Evolutionary conservation across 2,888 invertebrate species (phyloP).

Genomic region (Calliopum simillimum): DNA sequence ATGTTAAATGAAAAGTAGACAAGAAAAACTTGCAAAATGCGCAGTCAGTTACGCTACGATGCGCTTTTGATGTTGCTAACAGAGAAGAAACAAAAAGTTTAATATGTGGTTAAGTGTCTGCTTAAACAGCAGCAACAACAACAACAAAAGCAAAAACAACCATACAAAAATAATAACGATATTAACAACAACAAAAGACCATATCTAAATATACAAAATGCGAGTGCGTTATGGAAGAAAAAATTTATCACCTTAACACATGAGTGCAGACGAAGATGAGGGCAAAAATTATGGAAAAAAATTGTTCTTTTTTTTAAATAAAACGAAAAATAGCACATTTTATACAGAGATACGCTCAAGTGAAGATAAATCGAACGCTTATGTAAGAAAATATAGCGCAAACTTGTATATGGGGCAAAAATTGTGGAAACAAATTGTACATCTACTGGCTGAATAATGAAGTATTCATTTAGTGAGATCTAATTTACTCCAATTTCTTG

Average conservation of each 20-base stretch:
- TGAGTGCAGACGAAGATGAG: constrained; percentile 29
- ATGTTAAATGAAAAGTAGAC: neutral
- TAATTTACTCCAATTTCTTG: no score
- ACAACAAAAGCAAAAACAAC: constrained; percentile 38
- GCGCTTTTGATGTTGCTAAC: constrained; percentile 14
- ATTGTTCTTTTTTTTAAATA: neutral
- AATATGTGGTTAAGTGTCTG: constrained; percentile 31
- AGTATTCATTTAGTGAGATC: no score
- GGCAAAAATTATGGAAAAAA: neutral
- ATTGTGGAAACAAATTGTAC: no score
- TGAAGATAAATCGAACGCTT: no score
- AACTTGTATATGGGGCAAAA: no score
- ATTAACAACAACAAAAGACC: constrained; percentile 22
- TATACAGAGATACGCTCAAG: no score
- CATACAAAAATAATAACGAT: constrained; percentile 21
- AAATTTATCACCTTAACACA: constrained; percentile 47
- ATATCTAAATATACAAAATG: neutral
- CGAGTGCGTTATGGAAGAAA: constrained; percentile 32
- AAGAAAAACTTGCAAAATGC: neutral
- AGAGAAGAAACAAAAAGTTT: constrained; percentile 9
- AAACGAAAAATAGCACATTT: neutral
- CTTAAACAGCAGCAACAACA: constrained; percentile 37
- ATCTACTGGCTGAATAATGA: no score
- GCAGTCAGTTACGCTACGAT: constrained; percentile 12
- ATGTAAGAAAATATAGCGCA: no score